These are phyloP conservation scores for Lepus timidus DNA, from an alignment of 2,113 vertebrate genomes.

Conservation along the genomic window DNA sequence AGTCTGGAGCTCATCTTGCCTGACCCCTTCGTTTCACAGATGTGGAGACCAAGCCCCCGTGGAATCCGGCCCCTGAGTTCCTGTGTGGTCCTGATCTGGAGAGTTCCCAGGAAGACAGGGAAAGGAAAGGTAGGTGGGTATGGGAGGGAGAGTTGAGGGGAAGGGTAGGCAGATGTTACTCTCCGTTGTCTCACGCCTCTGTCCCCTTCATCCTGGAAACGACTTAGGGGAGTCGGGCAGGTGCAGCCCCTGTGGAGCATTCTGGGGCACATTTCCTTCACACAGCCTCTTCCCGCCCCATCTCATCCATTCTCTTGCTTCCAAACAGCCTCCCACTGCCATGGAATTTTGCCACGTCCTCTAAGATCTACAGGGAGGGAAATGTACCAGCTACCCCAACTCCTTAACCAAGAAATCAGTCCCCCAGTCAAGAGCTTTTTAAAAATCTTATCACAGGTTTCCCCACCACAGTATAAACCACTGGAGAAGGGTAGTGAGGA, in stretches of 20 bases:
- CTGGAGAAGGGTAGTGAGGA: background rate
- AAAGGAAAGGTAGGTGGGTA: constrained; percentile 52
- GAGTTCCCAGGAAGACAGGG: constrained; percentile 41
- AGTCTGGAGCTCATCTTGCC: constrained; percentile 42
- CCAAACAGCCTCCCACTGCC: background rate
- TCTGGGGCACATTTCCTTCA: background rate
- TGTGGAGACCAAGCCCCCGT: constrained; percentile 20
- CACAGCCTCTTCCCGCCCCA: background rate
- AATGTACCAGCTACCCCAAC: background rate
- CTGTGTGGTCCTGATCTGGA: constrained; percentile 60
- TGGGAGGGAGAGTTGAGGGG: background rate
- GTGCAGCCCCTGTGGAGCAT: background rate
- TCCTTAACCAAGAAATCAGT: constrained; percentile 36
- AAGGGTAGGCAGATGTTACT: background rate
- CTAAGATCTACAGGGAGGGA: constrained; percentile 5
- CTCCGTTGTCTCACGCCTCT: background rate
- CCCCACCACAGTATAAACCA: background rate
- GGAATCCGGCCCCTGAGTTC: constrained; percentile 47
- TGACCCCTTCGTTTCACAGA: constrained; percentile 63
- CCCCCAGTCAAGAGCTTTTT: background rate
- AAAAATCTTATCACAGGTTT: constrained; percentile 36
- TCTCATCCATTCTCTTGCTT: background rate
- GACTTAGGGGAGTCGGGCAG: background rate
- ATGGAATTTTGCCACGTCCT: background rate
- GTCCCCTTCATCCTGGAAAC: constrained; percentile 9